Percentiles rank a stretch among this genome's conserved stretches.
phyloP scores from a whole-genome alignment of 2,797 vertebrate genomes.

The Galagoides demidoff region DNA sequence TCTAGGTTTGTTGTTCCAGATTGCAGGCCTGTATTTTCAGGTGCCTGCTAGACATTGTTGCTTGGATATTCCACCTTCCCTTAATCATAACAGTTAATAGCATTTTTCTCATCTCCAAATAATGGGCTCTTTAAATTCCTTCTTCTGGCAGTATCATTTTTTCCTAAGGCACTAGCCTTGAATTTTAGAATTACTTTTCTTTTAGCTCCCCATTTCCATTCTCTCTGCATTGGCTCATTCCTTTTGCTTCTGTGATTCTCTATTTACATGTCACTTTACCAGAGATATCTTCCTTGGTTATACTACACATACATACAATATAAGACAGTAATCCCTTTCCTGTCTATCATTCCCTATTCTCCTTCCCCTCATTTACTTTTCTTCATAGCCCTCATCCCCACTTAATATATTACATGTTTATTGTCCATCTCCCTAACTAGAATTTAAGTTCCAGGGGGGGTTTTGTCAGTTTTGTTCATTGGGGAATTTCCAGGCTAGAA shows the following conservation, averaged over 20 bases:
- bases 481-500: neutral
- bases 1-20: neutral
- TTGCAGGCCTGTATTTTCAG: neutral
- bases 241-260: neutral
- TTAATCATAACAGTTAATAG: neutral
- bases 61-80: neutral
- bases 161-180: neutral
- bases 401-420: neutral
- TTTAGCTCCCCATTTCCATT: neutral
- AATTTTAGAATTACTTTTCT: slow-evolving; percentile 56
- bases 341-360: neutral
- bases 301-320: neutral
- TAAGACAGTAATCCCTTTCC: neutral
- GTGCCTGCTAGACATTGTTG: neutral
- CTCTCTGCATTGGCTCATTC: slow-evolving; percentile 7
- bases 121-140: neutral
- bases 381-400: neutral
- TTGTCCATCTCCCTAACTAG: slow-evolving; percentile 26
- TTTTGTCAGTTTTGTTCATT: slow-evolving; percentile 27
- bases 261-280: neutral
- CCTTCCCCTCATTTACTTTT: neutral
- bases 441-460: neutral
- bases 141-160: slow-evolving; percentile 42
- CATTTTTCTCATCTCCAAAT: neutral
- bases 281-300: neutral